These are phyloP conservation scores for Phenganax subtilis DNA, from an alignment of 92 coral and sea anemone genomes.

Conservation along the genomic window DNA sequence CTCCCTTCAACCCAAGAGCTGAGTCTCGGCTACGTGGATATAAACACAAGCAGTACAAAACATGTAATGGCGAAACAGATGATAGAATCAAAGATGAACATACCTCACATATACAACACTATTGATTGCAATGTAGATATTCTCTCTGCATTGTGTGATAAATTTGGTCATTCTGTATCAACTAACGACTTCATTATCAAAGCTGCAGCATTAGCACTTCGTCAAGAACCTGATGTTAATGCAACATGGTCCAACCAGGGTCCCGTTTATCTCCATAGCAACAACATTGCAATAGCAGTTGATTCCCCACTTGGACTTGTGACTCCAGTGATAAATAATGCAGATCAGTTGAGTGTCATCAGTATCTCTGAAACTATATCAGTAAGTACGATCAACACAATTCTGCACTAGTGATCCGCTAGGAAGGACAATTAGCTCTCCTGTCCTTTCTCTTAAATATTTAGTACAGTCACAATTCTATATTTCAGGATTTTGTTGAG, in stretches of 20 bases:
- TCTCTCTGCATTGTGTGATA: conserved; percentile 47
- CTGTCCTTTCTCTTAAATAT: neutral
- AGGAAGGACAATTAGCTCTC: neutral
- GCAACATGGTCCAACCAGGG: conserved; percentile 63
- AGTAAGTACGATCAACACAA: conserved; percentile 41
- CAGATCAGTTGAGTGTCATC: conserved; percentile 56
- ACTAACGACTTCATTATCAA: conserved; percentile 84
- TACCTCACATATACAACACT: conserved; percentile 83
- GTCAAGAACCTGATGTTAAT: conserved; percentile 70
- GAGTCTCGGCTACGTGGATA: conserved; percentile 50
- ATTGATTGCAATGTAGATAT: conserved; percentile 67
- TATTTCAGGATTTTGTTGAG: conserved; percentile 65
- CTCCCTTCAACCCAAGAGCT: neutral
- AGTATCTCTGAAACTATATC: conserved; percentile 69
- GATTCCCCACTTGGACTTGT: conserved; percentile 82
- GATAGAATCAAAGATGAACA: conserved; percentile 72
- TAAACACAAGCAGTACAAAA: conserved; percentile 63
- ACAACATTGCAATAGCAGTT: conserved; percentile 81
- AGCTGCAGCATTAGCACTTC: conserved; percentile 66
- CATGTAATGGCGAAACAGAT: conserved; percentile 73
- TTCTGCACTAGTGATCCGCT: neutral
- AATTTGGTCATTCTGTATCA: conserved; percentile 60
- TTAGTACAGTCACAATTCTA: neutral
- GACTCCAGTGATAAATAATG: conserved; percentile 80
- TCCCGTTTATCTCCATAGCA: conserved; percentile 50